Conservation (phyloP, 2,888 invertebrate genomes). For the Scrobipalpa costella region DNA sequence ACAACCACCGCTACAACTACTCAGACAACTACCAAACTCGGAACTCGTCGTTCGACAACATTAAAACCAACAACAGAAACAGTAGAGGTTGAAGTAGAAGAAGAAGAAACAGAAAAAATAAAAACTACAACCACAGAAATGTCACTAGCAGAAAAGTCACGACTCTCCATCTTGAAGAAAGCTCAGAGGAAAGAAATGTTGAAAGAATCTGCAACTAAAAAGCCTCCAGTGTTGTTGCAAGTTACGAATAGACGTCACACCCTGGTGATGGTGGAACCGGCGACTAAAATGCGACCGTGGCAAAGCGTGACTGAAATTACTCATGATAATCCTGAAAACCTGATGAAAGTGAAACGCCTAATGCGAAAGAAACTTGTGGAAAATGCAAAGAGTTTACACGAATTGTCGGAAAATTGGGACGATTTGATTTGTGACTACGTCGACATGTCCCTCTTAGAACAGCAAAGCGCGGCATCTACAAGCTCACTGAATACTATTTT, state of each 20-base stretch:
- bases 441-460: slow-evolving; percentile 53
- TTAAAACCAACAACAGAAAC: not conserved
- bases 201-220: slow-evolving; percentile 45
- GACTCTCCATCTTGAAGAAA: slow-evolving; percentile 66
- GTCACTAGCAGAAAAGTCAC: slow-evolving; percentile 66
- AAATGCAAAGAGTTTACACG: slow-evolving; percentile 57
- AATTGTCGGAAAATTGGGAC: slow-evolving; percentile 69
- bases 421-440: slow-evolving; percentile 69
- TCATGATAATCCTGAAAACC: slow-evolving; percentile 51
- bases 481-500: not conserved
- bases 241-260: slow-evolving; percentile 59
- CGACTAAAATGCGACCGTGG: slow-evolving; percentile 42
- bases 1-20: not conserved
- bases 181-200: slow-evolving; percentile 55
- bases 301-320: slow-evolving; percentile 45
- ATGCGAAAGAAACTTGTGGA: slow-evolving; percentile 65
- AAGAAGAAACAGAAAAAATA: not conserved
- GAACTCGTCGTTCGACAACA: not conserved
- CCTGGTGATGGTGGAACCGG: slow-evolving; percentile 62
- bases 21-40: not conserved
- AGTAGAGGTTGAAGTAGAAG: not conserved
- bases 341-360: slow-evolving; percentile 56
- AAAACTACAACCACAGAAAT: not conserved
- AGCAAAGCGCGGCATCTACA: not conserved
- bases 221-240: slow-evolving; percentile 66